A percentile compares a stretch with the other conserved stretches of the same genome.
phyloP scores from a whole-genome alignment of 64 coral and sea anemone genomes.

The Pachyseris speciosa region DNA sequence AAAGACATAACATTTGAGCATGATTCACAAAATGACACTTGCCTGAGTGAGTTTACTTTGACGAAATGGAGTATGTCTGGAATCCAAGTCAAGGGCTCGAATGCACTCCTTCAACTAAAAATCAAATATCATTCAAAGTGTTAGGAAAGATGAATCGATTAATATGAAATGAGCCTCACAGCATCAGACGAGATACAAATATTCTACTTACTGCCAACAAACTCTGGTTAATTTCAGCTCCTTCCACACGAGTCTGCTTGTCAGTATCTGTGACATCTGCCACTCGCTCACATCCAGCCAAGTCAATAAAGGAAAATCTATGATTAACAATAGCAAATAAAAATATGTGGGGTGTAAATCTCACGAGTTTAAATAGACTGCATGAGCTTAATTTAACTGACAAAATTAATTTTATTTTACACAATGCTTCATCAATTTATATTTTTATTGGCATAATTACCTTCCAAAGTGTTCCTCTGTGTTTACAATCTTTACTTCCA shows the following conservation, averaged over 20 bases:
- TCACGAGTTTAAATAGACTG: no score
- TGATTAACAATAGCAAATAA: background rate
- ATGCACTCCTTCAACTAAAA: slow-evolving; percentile 89
- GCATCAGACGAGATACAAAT: background rate
- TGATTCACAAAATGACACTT: no score
- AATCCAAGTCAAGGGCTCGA: slow-evolving; percentile 85
- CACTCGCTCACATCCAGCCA: slow-evolving; percentile 87
- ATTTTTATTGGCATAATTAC: background rate
- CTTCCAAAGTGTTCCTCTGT: slow-evolving; percentile 61
- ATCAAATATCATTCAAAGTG: background rate
- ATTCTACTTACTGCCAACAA: slow-evolving; percentile 77
- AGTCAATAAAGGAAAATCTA: slow-evolving; percentile 93
- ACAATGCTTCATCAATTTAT: background rate
- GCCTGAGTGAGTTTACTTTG: slow-evolving; percentile 95
- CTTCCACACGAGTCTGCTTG: slow-evolving; percentile 89
- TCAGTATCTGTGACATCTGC: slow-evolving; percentile 95
- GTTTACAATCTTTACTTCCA: slow-evolving; percentile 67
- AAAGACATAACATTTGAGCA: no score
- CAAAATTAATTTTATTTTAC: no score
- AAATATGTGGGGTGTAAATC: background rate
- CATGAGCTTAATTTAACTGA: no score
- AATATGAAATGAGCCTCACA: background rate
- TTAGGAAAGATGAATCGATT: background rate
- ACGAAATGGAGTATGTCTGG: slow-evolving; percentile 87
- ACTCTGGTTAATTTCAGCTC: slow-evolving; percentile 95